A percentile compares a stretch with the other conserved stretches of the same genome.
These are phyloP conservation scores for Gryllus bimaculatus DNA, from an alignment of 1,140 invertebrate species.

Conservation along the genomic window DNA sequence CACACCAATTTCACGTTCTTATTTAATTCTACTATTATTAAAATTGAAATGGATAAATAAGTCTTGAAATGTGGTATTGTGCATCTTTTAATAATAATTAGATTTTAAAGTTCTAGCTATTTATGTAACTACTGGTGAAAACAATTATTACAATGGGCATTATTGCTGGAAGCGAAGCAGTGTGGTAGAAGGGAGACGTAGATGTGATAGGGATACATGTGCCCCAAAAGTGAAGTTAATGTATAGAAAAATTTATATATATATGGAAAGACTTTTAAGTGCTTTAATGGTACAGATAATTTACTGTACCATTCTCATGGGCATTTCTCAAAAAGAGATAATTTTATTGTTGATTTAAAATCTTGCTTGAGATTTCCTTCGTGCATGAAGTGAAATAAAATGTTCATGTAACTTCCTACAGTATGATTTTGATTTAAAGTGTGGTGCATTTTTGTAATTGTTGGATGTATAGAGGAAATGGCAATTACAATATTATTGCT, in stretches of 20 bases:
- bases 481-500: not conserved
- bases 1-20: too few species aligned
- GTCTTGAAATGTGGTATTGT: too few species aligned
- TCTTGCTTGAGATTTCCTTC: not conserved
- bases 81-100: too few species aligned
- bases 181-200: not conserved
- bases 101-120: not conserved
- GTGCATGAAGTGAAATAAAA: not conserved
- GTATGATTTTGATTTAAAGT: not conserved
- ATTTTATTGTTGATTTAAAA: slow-evolving; percentile 6
- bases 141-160: not conserved
- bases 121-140: not conserved
- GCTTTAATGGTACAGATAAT: not conserved
- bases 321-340: not conserved
- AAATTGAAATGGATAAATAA: too few species aligned
- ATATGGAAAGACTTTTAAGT: not conserved
- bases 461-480: not conserved
- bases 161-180: not conserved
- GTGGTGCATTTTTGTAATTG: not conserved
- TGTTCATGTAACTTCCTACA: not conserved
- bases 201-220: not conserved
- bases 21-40: too few species aligned
- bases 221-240: not conserved
- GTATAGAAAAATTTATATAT: not conserved
- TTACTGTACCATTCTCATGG: not conserved